Evolutionary conservation across 2,888 invertebrate genomes (phyloP).

Genomic region (Drosophila merina): DNA sequence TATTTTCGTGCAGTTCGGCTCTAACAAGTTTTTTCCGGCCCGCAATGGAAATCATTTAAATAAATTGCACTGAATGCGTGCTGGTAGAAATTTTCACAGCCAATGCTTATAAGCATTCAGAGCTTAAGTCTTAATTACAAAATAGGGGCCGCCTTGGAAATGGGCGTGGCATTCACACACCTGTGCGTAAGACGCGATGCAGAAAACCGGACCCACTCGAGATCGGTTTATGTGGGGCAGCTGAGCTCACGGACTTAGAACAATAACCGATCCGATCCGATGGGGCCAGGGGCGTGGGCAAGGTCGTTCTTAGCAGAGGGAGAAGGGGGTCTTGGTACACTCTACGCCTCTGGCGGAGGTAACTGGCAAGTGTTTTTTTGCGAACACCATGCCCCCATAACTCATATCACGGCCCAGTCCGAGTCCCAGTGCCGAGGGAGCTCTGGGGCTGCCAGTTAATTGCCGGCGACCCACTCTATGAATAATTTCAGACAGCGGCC

Average conservation of each 20-base stretch:
- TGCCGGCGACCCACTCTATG: conserved; percentile 43
- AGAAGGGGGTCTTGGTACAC: not conserved
- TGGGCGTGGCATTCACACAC: conserved; percentile 39
- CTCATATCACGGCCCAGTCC: conserved; percentile 41
- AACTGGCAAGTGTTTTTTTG: conserved; percentile 2
- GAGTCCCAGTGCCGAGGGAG: conserved; percentile 28
- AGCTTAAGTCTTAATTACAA: conserved; percentile 57
- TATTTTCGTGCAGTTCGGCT: conserved; percentile 37
- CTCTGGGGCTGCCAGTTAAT: conserved; percentile 60
- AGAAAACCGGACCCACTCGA: conserved; percentile 50
- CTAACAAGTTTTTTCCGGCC: conserved; percentile 40
- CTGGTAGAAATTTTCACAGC: conserved; percentile 42
- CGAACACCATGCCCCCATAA: conserved; percentile 51
- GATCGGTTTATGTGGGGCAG: conserved; percentile 62
- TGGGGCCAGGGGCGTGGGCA: conserved; percentile 34
- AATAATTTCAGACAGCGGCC: conserved; percentile 46
- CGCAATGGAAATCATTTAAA: conserved; percentile 43
- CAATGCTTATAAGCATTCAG: conserved; percentile 20
- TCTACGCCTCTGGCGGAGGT: conserved; percentile 24
- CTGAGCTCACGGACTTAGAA: conserved; percentile 12
- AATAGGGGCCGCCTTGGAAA: conserved; percentile 10
- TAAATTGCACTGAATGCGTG: conserved; percentile 31
- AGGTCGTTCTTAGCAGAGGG: conserved; percentile 22
- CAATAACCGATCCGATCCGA: conserved; percentile 41
- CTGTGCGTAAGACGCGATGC: conserved; percentile 34